phyloP scores from a whole-genome alignment of 2,797 vertebrate species.

The Manis javanica region DNA sequence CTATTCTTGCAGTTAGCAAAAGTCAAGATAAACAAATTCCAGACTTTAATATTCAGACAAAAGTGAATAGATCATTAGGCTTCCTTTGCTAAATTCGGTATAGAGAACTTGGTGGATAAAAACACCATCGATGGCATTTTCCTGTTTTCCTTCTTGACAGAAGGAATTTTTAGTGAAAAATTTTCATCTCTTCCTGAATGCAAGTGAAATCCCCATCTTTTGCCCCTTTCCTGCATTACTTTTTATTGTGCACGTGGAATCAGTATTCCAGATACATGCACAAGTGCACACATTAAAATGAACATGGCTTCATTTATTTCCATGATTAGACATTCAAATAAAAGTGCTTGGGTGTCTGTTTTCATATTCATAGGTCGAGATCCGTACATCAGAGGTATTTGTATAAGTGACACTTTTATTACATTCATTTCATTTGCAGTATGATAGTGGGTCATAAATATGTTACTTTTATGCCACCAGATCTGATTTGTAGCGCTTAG shows the following conservation, averaged over 20 bases:
- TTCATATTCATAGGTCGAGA: constrained; percentile 82
- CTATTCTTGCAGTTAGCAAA: constrained; percentile 31
- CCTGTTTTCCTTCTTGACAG: not conserved
- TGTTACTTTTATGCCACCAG: constrained; percentile 78
- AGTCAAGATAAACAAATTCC: not conserved
- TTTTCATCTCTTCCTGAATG: constrained; percentile 34
- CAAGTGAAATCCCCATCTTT: constrained; percentile 13
- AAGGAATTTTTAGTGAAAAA: not conserved
- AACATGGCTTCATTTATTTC: constrained; percentile 82
- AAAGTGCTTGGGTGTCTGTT: constrained; percentile 83
- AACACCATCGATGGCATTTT: not conserved
- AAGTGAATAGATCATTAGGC: constrained; percentile 46
- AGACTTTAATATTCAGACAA: constrained; percentile 58
- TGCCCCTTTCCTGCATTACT: constrained; percentile 57
- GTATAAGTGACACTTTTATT: constrained; percentile 84
- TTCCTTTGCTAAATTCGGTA: constrained; percentile 24
- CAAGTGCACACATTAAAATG: constrained; percentile 80
- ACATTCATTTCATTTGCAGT: constrained; percentile 84
- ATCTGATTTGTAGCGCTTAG: constrained; percentile 82
- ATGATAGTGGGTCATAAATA: constrained; percentile 84
- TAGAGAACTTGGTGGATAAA: constrained; percentile 27
- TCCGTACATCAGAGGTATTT: constrained; percentile 83
- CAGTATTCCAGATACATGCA: constrained; percentile 78
- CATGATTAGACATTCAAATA: constrained; percentile 83
- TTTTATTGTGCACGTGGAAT: constrained; percentile 73